A percentile compares a stretch with the other conserved stretches of the same genome.
Conservation (phyloP, 2,113 vertebrate genomes). For the Peromyscus californicus region DNA sequence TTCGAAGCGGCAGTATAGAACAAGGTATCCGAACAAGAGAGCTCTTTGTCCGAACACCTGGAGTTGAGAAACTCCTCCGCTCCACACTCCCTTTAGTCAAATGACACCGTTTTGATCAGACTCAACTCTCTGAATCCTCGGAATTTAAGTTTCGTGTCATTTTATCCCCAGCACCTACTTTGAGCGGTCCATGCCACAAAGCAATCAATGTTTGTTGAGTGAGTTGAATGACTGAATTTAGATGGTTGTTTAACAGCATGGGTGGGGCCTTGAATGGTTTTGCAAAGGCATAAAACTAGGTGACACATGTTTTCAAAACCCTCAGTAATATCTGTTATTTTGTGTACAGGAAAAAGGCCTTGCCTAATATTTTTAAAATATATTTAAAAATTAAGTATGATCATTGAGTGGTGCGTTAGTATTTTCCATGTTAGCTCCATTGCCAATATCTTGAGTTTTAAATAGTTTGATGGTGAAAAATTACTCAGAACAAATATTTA, state of each 20-base stretch:
- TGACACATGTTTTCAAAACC: not conserved
- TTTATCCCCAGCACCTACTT: not conserved
- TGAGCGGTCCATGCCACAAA: not conserved
- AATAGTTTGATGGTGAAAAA: constrained; percentile 4
- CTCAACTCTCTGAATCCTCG: not conserved
- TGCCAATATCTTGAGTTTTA: not conserved
- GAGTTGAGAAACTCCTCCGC: constrained; percentile 67
- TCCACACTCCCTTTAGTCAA: not conserved
- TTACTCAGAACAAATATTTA: not conserved
- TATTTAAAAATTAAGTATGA: not conserved
- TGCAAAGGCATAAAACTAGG: not conserved
- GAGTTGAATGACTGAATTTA: constrained; percentile 19
- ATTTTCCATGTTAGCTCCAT: constrained; percentile 17
- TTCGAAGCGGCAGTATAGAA: constrained; percentile 96
- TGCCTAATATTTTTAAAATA: not conserved
- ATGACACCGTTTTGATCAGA: not conserved
- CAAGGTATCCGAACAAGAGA: constrained; percentile 93
- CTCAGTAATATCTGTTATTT: not conserved
- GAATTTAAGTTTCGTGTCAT: not conserved
- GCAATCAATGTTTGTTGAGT: not conserved
- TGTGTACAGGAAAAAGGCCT: not conserved
- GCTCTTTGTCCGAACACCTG: constrained; percentile 78
- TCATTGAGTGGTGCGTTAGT: not conserved
- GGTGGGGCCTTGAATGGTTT: not conserved
- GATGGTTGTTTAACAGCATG: not conserved